Evolutionary conservation across 2,888 invertebrate species (phyloP).

Genomic region (Standfussiana lucernea): DNA sequence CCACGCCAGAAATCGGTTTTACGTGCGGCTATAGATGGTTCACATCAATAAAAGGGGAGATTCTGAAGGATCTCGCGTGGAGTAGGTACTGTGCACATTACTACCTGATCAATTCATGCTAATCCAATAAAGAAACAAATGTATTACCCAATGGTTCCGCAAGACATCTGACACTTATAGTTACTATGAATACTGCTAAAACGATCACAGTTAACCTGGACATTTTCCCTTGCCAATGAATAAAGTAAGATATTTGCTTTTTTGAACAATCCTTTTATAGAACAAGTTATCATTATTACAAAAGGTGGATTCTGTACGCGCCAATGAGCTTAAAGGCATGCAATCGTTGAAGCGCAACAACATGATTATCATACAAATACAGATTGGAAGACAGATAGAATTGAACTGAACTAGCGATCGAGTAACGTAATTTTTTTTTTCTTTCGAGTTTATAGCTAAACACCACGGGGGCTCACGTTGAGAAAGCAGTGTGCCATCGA

Average conservation of each 20-base stretch:
- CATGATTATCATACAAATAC: conserved; percentile 40
- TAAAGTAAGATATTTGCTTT: conserved; percentile 19
- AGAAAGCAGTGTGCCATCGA: not conserved
- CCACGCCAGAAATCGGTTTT: too few species aligned
- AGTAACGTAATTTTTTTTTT: not conserved
- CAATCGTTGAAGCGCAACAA: conserved; percentile 64
- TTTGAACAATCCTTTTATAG: conserved; percentile 51
- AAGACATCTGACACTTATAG: conserved; percentile 46
- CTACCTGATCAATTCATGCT: not conserved
- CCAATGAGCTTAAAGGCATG: conserved; percentile 70
- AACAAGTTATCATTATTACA: conserved; percentile 34
- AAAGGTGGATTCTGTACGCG: conserved; percentile 67
- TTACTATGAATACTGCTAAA: conserved; percentile 36
- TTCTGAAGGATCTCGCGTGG: not conserved
- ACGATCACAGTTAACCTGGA: conserved; percentile 39
- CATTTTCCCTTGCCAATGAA: conserved; percentile 50
- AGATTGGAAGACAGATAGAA: conserved; percentile 31
- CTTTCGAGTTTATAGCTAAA: not conserved
- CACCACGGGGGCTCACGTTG: not conserved
- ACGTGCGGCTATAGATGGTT: too few species aligned
- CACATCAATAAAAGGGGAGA: too few species aligned
- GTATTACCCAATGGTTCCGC: conserved; percentile 60
- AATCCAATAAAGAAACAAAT: conserved; percentile 9
- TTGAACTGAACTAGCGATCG: not conserved
- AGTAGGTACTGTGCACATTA: not conserved